Evolutionary conservation across 2,113 vertebrate genomes (phyloP), one percentile per base, ranked within the genome.

Genomic region (Periophthalmus modestus): DNA sequence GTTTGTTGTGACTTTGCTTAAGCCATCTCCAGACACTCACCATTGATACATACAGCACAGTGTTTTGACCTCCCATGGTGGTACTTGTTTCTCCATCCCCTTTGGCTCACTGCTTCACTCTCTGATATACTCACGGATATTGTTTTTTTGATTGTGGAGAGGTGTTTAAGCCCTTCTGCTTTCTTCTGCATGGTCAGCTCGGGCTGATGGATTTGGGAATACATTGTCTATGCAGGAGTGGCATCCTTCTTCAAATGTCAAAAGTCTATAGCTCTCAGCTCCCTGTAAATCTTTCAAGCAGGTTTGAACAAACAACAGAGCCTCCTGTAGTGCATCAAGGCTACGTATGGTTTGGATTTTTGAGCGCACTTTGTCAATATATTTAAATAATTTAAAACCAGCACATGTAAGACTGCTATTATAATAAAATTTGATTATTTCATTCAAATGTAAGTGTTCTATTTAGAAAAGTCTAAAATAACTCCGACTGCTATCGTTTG

Each of bases 391-490:
- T 11, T 65, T 19, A 19, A 28, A 12, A 59, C 23, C 24, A 65
- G 33, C 24, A 18, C 14, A 63, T 63, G 28, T 61, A 14, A 5
- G 34, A 10, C 12, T 9, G 16, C 11, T 11, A 39, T n/a, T n/a
- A 3, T 65, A 12, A 15, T 33, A 16, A 16, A 82, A 76, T 76
- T 4, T n/a, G 73, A 66, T 48, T 66, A 52, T 58, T 12, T 21
- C 21, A 28, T 50, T 67, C 46, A 65, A 19, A 54, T 83, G 59
- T 39, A 39, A 39, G 39, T 69, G 79, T 61, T 73, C 65, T 69
- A 72, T 33, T 78, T 85, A 77, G 62, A 69, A 4, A 78, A 82
- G 71, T 75, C 66, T 71, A 88, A 89, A 87, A 83, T 82, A 82
- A 33, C 34, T 0, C 12, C 21, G 12, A 50, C 50, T 28, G 28